These are phyloP conservation scores for Autographa gamma DNA, from an alignment of 2,888 invertebrate genomes.

Conservation along the genomic window DNA sequence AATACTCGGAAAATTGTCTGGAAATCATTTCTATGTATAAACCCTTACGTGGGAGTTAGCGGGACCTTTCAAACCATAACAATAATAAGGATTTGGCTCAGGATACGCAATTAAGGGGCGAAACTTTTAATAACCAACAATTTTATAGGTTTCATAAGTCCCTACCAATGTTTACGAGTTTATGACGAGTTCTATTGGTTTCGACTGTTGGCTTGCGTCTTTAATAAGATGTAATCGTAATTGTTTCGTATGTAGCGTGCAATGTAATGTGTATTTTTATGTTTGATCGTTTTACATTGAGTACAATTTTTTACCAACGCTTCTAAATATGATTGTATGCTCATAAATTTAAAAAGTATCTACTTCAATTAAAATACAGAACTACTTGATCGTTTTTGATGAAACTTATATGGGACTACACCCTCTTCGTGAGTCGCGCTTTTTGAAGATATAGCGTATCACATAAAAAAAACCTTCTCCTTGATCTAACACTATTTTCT, in stretches of 20 bases:
- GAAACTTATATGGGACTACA: no score
- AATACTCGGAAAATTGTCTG: constrained; percentile 15
- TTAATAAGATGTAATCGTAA: constrained; percentile 9
- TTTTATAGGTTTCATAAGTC: constrained; percentile 69
- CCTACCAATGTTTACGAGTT: constrained; percentile 54
- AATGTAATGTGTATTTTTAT: background rate
- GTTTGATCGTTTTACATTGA: no score
- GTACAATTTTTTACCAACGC: no score
- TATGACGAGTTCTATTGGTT: constrained; percentile 56
- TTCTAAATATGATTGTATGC: no score
- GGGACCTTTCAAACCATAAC: constrained; percentile 53
- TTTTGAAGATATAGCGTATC: no score
- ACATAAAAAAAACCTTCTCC: no score
- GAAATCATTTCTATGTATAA: constrained; percentile 22
- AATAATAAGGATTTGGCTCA: constrained; percentile 79
- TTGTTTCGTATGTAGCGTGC: background rate
- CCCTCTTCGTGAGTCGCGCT: no score
- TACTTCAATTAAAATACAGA: no score
- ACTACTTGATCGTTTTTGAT: no score
- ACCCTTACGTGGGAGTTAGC: constrained; percentile 48
- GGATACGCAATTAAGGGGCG: constrained; percentile 80
- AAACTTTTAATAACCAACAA: constrained; percentile 84
- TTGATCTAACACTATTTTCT: no score
- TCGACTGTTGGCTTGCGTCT: constrained; percentile 21
- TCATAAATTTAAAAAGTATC: no score